phyloP scores from a whole-genome alignment of 2,888 invertebrate species.

The Spodoptera picta region DNA sequence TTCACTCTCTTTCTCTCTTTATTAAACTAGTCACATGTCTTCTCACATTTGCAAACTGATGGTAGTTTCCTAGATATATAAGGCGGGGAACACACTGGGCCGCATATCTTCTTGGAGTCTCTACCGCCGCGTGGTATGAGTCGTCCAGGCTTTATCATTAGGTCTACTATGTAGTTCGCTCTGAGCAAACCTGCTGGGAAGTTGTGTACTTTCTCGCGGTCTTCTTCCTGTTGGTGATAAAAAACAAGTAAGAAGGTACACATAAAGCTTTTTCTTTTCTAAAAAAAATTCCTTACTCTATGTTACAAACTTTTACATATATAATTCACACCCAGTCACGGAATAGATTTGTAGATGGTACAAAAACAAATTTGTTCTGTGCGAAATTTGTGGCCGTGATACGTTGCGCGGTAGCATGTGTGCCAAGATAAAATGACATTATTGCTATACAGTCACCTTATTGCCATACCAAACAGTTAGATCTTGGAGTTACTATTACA shows the following conservation, averaged over 20 bases:
- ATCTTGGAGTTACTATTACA: no score
- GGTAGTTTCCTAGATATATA: slow-evolving; percentile 66
- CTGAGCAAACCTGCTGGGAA: slow-evolving; percentile 88
- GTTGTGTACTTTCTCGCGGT: slow-evolving; percentile 53
- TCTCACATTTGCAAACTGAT: slow-evolving; percentile 65
- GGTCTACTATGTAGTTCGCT: slow-evolving; percentile 90
- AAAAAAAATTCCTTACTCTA: no score
- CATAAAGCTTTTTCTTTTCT: no score
- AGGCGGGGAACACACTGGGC: slow-evolving; percentile 59
- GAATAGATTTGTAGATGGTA: no score
- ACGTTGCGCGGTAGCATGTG: not conserved
- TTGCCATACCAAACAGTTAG: no score
- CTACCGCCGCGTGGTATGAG: slow-evolving; percentile 74
- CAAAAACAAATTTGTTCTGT: no score
- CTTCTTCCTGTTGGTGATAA: slow-evolving; percentile 21
- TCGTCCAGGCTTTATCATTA: slow-evolving; percentile 84
- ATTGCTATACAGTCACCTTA: no score
- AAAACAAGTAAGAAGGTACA: no score
- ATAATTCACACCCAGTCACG: no score
- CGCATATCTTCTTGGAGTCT: slow-evolving; percentile 71
- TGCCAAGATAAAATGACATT: no score
- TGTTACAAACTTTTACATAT: no score
- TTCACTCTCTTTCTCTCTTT: not conserved
- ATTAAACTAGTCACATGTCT: not conserved
- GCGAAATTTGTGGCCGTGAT: not conserved